Percentiles rank a stretch among this genome's conserved stretches.
Evolutionary conservation across 2,113 vertebrate species (phyloP).

Genomic region (Tautogolabrus adspersus): DNA sequence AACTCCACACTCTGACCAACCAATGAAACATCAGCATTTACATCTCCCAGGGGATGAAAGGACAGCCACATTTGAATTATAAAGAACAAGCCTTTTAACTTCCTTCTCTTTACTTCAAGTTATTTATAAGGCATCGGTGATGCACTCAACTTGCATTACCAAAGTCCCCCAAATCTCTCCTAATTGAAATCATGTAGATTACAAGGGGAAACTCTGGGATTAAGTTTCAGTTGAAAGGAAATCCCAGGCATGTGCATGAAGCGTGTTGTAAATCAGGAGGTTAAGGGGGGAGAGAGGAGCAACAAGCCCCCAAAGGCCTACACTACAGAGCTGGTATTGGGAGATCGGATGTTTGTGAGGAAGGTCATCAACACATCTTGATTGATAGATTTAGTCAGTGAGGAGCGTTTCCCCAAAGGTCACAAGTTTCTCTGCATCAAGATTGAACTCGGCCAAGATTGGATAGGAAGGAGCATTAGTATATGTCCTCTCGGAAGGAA

Average conservation of each 20-base stretch:
- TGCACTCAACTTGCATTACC: slow-evolving; percentile 68
- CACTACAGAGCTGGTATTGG: slow-evolving; percentile 12
- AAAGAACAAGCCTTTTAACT: slow-evolving; percentile 38
- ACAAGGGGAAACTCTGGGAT: slow-evolving; percentile 54
- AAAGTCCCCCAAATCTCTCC: slow-evolving; percentile 59
- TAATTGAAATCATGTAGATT: slow-evolving; percentile 77
- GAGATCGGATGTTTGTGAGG: slow-evolving; percentile 39
- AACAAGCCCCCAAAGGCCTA: slow-evolving; percentile 28
- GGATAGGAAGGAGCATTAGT: not conserved
- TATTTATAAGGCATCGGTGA: slow-evolving; percentile 71
- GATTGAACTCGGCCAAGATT: not conserved
- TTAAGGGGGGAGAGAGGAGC: slow-evolving; percentile 30
- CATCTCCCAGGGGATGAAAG: slow-evolving; percentile 44
- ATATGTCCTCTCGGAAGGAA: slow-evolving; percentile 35
- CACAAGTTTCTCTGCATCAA: not conserved
- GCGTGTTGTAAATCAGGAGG: slow-evolving; percentile 62
- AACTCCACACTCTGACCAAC: slow-evolving; percentile 33
- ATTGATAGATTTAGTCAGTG: slow-evolving; percentile 8
- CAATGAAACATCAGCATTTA: slow-evolving; percentile 45
- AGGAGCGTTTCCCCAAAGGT: not conserved
- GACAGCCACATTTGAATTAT: slow-evolving; percentile 15
- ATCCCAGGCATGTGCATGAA: slow-evolving; percentile 64
- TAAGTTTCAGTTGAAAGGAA: slow-evolving; percentile 64
- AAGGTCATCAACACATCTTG: slow-evolving; percentile 47
- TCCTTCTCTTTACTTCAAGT: slow-evolving; percentile 38